Evolutionary conservation across 2,888 invertebrate species (phyloP).

Genomic region (Philereme transversata): DNA sequence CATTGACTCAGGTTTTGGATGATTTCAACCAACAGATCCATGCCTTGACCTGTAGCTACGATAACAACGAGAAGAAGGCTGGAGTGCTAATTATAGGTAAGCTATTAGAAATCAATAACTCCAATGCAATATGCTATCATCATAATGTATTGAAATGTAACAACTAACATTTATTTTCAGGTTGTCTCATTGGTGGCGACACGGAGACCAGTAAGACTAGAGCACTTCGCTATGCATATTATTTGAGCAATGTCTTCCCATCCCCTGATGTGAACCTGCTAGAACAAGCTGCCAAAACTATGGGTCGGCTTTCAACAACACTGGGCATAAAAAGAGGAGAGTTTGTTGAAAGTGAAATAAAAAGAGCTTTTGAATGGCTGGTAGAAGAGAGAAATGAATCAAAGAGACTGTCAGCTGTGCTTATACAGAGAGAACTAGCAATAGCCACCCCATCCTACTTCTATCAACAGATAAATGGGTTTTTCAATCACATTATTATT

Average conservation of each 20-base stretch:
- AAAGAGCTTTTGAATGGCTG: constrained; percentile 97
- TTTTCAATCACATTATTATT: constrained; percentile 96
- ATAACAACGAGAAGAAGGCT: constrained; percentile 96
- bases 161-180: constrained; percentile 74
- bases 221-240: constrained; percentile 95
- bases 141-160: not conserved
- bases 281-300: constrained; percentile 97
- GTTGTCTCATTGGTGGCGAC: constrained; percentile 96
- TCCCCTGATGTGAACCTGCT: constrained; percentile 94
- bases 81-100: constrained; percentile 96
- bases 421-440: constrained; percentile 96
- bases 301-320: constrained; percentile 94
- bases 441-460: constrained; percentile 98
- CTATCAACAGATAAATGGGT: constrained; percentile 95
- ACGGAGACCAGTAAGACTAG: constrained; percentile 94
- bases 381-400: constrained; percentile 95
- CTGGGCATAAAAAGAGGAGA: constrained; percentile 97
- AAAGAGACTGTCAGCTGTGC: constrained; percentile 94
- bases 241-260: constrained; percentile 94
- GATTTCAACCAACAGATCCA: constrained; percentile 97
- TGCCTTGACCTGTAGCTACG: constrained; percentile 95
- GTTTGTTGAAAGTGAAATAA: constrained; percentile 98
- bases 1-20: constrained; percentile 93
- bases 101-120: constrained; percentile 40
- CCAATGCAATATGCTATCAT: not conserved